phyloP scores from a whole-genome alignment of 2,888 invertebrate species.

The Clusia tigrina region DNA sequence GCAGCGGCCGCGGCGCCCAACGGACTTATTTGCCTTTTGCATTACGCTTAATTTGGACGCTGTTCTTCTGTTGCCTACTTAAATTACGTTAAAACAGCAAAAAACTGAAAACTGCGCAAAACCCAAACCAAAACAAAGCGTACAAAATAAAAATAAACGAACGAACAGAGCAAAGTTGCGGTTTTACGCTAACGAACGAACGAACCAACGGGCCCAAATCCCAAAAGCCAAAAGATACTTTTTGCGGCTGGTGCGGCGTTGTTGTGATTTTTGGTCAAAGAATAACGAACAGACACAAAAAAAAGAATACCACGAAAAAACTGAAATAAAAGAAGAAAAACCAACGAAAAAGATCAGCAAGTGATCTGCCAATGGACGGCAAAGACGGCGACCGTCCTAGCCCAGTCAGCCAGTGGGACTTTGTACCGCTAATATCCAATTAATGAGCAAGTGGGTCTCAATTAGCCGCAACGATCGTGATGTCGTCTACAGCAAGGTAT shows the following conservation, averaged over 20 bases:
- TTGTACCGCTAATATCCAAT: too few species aligned
- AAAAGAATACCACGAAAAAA: too few species aligned
- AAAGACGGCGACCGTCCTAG: neutral
- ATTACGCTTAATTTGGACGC: constrained; percentile 22
- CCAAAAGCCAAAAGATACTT: neutral
- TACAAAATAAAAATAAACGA: neutral
- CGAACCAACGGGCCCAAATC: too few species aligned
- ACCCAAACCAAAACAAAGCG: constrained; percentile 1
- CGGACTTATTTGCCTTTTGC: constrained; percentile 25
- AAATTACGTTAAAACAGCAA: constrained; percentile 25
- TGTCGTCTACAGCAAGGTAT: too few species aligned
- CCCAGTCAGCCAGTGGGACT: neutral
- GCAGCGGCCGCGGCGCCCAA: neutral
- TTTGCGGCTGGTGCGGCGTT: neutral
- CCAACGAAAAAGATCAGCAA: neutral
- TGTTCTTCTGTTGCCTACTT: constrained; percentile 28
- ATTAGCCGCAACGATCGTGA: too few species aligned
- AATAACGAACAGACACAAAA: too few species aligned
- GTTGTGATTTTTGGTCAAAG: constrained; percentile 1
- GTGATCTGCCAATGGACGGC: constrained; percentile 24
- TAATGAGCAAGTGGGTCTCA: too few species aligned
- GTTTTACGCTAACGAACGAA: constrained; percentile 25
- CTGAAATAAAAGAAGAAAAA: too few species aligned
- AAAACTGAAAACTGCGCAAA: neutral
- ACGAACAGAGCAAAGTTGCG: constrained; percentile 24